These are phyloP conservation scores for Andrena cerasifolii DNA, from an alignment of 1,140 invertebrate species.

Conservation along the genomic window DNA sequence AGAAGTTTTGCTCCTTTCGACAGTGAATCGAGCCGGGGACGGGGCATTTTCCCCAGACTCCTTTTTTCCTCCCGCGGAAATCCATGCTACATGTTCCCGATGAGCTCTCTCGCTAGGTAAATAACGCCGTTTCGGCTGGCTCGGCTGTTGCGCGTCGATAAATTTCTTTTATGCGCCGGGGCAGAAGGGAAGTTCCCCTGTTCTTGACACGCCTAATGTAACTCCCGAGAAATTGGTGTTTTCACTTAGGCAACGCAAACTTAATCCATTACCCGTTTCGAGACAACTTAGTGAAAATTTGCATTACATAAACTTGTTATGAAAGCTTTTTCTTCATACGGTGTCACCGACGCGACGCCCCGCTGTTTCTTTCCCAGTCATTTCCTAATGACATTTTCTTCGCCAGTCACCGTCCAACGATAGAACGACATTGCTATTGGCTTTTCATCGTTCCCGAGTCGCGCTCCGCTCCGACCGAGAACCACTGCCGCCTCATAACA, in stretches of 20 bases:
- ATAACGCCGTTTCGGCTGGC: neutral
- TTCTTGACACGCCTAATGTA: neutral
- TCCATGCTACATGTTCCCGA: slow-evolving; percentile 36
- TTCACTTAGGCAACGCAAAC: neutral
- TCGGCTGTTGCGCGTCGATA: slow-evolving; percentile 1
- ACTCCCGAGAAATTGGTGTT: neutral
- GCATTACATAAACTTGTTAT: too few relatives aligned
- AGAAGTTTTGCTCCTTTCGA: slow-evolving; percentile 57
- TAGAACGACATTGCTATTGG: too few relatives aligned
- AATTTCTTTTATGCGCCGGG: neutral
- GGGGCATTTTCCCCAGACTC: slow-evolving; percentile 45
- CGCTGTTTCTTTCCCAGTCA: too few relatives aligned
- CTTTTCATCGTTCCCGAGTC: too few relatives aligned
- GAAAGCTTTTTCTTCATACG: too few relatives aligned
- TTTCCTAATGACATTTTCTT: too few relatives aligned
- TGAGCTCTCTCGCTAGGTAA: slow-evolving; percentile 5
- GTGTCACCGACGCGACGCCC: too few relatives aligned
- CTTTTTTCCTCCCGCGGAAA: slow-evolving; percentile 31
- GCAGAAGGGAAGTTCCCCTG: neutral
- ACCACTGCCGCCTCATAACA: neutral
- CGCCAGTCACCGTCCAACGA: too few relatives aligned
- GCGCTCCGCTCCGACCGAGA: too few relatives aligned
- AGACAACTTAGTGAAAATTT: too few relatives aligned
- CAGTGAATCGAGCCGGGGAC: slow-evolving; percentile 42
- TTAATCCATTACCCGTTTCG: too few relatives aligned